Base-by-base conservation (phyloP, 2,113 vertebrate species). In the Mohoua ochrocephala region DNA sequence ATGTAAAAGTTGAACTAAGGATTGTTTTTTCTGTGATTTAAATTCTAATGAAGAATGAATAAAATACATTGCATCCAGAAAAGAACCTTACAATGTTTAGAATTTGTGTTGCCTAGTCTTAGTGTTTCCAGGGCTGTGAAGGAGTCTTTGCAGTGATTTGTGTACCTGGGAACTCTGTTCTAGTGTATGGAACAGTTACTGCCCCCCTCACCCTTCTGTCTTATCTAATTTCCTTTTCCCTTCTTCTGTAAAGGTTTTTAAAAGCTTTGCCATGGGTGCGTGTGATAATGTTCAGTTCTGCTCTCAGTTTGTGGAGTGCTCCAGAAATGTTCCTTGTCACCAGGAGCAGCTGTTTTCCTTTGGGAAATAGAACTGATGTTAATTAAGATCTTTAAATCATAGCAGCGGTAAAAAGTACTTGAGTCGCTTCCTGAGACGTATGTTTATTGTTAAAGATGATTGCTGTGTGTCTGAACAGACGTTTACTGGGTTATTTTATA, bases 321-420 rank as follows among this genome's bases (percentile, higher is more conserved):
- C 47, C 8, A 30, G 63, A 87, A 84, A 44, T 12, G 5, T n/a
- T n/a, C 33, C 49, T 77, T 85, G 78, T 70, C 68, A 91, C 60
- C 5, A 19, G 74, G 47, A 90, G 52, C 75, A 95, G 78, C 79
- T 94, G 71, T 94, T 90, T 92, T 91, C 79, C 64, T 91, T 68
- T 86, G 76, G 60, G 87, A 94, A 86, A 84, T 74, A 70, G 78
- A 90, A 61, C 35, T 64, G 64, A 78, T 60, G 71, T 78, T 96
- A 93, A 94, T 91, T 74, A 92, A 88, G 71, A 52, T 75, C 68
- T 94, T 85, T 92, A 91, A 81, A 78, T 93, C 85, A 52, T n/a
- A 78, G 53, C 31, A 78, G 33, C 9, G 11, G 26, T 75, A 75
- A 86, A 80, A 88, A 47, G 6, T 70, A 68, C 27, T 84, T 27